Evolutionary conservation across 2,113 vertebrate species (phyloP).

Genomic region (Charina bottae): DNA sequence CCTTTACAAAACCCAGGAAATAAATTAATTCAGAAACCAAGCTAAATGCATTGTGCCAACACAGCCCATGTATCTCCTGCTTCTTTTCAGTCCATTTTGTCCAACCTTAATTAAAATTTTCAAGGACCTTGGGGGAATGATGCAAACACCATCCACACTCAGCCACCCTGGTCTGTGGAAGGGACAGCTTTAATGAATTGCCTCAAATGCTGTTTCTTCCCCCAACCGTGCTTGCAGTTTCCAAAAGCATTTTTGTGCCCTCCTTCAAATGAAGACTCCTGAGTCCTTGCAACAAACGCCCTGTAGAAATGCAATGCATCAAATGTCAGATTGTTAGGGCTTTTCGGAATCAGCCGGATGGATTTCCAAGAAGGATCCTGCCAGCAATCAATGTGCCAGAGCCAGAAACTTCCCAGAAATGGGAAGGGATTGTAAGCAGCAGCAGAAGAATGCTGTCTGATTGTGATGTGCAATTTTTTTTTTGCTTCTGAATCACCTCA

Average conservation of each 20-base stretch:
- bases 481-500: slow-evolving; percentile 49
- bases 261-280: background rate
- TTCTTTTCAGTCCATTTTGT: no score
- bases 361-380: slow-evolving; percentile 55
- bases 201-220: background rate
- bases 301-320: background rate
- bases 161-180: background rate
- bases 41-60: no score
- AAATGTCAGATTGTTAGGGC: slow-evolving; percentile 39
- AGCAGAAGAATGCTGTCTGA: background rate
- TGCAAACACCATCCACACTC: background rate
- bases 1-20: no score
- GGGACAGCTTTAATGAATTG: background rate
- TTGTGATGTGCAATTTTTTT: background rate
- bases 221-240: background rate
- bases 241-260: background rate
- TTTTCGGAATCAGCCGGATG: slow-evolving; percentile 55
- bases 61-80: no score
- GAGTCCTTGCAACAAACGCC: background rate
- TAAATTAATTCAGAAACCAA: no score
- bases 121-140: background rate
- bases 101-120: no score
- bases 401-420: background rate
- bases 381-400: slow-evolving; percentile 11
- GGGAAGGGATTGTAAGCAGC: background rate